Percentiles rank a stretch among this genome's conserved stretches.
Conservation (phyloP, 2,113 vertebrate species). For the Sterna hirundo region DNA sequence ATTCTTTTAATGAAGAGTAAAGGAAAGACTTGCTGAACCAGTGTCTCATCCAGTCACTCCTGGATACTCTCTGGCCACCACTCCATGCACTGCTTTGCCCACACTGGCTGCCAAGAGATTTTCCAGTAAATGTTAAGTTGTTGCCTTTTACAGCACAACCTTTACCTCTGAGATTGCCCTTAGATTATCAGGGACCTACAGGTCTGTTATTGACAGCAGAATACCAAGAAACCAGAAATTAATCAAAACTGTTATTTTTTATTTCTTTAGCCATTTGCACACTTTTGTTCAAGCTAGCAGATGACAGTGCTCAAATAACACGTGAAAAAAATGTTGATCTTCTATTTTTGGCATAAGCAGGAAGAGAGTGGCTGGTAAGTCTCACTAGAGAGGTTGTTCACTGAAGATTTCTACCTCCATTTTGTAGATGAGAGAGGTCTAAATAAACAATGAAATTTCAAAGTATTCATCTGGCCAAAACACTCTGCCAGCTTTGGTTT, state of each 20-base stretch:
- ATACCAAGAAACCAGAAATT: neutral
- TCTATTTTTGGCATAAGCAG: neutral
- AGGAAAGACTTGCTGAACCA: slow-evolving; percentile 56
- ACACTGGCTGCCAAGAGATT: neutral
- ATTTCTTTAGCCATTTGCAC: neutral
- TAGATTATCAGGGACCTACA: neutral
- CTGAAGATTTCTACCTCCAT: neutral
- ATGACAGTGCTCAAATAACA: neutral
- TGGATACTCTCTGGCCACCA: slow-evolving; percentile 32
- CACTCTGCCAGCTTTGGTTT: neutral
- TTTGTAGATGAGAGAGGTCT: neutral
- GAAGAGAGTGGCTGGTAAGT: neutral
- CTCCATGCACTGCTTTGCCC: neutral
- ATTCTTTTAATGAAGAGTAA: slow-evolving; percentile 48
- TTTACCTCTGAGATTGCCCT: neutral
- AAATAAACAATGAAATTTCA: neutral
- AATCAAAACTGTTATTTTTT: neutral
- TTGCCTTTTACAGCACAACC: neutral
- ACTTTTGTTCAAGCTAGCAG: neutral
- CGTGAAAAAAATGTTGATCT: neutral
- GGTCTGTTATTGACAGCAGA: neutral
- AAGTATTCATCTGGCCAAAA: neutral
- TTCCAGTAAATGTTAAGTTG: slow-evolving; percentile 35
- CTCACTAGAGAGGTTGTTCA: neutral
- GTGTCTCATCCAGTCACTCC: slow-evolving; percentile 29